Base-by-base conservation (phyloP, 1,140 invertebrate genomes). In the Trichonephila clavipes region DNA sequence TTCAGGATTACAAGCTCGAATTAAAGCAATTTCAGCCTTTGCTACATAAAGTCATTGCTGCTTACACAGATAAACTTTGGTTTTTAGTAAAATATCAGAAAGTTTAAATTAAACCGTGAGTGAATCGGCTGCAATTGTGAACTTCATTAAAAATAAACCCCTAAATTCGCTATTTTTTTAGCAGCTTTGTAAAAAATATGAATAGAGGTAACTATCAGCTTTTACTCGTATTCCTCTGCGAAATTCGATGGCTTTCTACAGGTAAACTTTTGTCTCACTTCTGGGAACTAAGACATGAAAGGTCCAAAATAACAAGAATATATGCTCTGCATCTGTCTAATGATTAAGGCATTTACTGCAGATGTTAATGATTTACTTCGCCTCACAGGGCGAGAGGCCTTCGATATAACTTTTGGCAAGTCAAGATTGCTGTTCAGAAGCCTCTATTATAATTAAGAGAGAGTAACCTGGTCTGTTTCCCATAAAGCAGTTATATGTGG, bases 91-190 rank as follows among this genome's bases (percentile, higher is more conserved):
- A 66, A 94, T 95, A 28, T 85, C 94, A 77, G 44, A 83, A 86
- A 90, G 93, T n/a, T 90, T 95, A 72, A 94, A 95, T 61, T 72
- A 86, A 59, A 91, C 94, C 87, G 66, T 95, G 81, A 94, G 94
- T 85, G 85, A 92, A 72, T 85, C 90, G 19, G 94, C 95, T 28
- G 95, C 94, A 94, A 72, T 94, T n/a, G 93, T 95, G 21, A 95
- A 95, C 89, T 95, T 94, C 77, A 94, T 95, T 58, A 95, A 94
- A 95, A 82, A 90, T 28, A 86, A 93, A 85, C 4, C 94, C 77
- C 94, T 95, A 72, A 95, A 95, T 81, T 94, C 90, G 69, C 77
- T 93, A 58, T 64, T 95, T 64, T 95, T 95, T 93, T 72, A 90
- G 59, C 66, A 66, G 64, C 69, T 94, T 34, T 95, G 93, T 82